Evolutionary conservation across 2,797 vertebrate species (phyloP).

Genomic region (Pipistrellus pygmaeus): DNA sequence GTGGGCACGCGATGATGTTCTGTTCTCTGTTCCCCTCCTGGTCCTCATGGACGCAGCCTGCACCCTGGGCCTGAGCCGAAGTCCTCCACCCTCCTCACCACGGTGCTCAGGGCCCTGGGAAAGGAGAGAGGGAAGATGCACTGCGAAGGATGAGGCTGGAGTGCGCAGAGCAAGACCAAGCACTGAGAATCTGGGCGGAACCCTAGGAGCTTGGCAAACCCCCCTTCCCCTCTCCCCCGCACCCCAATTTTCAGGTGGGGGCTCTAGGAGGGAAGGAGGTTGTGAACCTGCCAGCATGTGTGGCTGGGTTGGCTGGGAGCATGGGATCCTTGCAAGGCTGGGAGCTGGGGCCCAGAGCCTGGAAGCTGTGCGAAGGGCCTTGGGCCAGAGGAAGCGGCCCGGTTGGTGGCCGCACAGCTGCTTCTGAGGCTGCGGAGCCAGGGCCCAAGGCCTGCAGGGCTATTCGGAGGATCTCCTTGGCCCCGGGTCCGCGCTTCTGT

Average conservation of each 20-base stretch:
- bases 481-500: neutral
- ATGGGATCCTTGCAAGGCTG: neutral
- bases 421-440: neutral
- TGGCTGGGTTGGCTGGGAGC: neutral
- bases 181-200: neutral
- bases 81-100: neutral
- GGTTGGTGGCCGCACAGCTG: slow-evolving; percentile 29
- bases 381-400: neutral
- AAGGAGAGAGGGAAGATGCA: neutral
- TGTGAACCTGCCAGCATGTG: neutral
- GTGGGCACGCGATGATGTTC: neutral
- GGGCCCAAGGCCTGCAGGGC: neutral
- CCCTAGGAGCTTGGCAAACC: neutral
- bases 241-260: neutral
- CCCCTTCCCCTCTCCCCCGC: too few relatives aligned
- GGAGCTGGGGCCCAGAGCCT: neutral
- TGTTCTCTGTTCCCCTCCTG: neutral
- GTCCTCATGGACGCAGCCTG: neutral
- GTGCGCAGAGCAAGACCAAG: neutral
- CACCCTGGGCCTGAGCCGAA: neutral
- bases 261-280: neutral
- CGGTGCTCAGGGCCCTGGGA: neutral
- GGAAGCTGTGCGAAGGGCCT: neutral
- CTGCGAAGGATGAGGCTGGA: neutral
- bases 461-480: neutral